Percentiles rank a stretch among this genome's conserved stretches.
Conservation (phyloP, 2,113 vertebrate genomes). For the Melanostigma gelatinosum region DNA sequence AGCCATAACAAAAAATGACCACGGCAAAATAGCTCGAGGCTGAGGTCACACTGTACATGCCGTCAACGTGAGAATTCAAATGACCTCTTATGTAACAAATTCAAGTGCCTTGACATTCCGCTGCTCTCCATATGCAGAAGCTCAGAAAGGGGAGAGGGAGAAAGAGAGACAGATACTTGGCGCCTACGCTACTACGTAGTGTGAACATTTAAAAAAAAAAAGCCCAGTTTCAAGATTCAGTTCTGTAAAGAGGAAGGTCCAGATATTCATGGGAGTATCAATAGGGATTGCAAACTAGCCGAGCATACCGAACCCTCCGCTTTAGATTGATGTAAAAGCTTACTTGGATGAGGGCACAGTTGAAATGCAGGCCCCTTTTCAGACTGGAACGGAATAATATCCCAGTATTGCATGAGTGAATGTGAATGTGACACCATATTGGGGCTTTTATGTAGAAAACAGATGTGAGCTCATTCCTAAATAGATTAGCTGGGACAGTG, state of each 20-base stretch:
- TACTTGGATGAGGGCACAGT: conserved; percentile 34
- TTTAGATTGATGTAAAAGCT: conserved; percentile 44
- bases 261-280: neutral
- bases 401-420: conserved; percentile 44
- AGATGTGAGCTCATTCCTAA: conserved; percentile 69
- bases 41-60: conserved; percentile 48
- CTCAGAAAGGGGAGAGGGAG: conserved; percentile 28
- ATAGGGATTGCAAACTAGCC: conserved; percentile 31
- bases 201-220: conserved; percentile 8
- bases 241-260: neutral
- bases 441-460: conserved; percentile 63
- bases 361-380: conserved; percentile 47
- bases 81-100: conserved; percentile 58
- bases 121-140: conserved; percentile 37
- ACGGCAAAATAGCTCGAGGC: conserved; percentile 42
- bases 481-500: conserved; percentile 73
- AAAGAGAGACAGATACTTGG: conserved; percentile 26
- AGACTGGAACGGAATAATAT: conserved; percentile 48
- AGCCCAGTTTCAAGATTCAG: neutral
- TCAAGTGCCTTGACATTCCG: conserved; percentile 50
- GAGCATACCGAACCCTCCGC: conserved; percentile 34
- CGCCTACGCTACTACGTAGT: neutral
- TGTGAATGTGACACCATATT: conserved; percentile 62
- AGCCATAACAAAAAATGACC: conserved; percentile 17
- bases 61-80: conserved; percentile 43